Base-by-base conservation (phyloP, 2,888 invertebrate species). In the Pristionchus japonicus region DNA sequence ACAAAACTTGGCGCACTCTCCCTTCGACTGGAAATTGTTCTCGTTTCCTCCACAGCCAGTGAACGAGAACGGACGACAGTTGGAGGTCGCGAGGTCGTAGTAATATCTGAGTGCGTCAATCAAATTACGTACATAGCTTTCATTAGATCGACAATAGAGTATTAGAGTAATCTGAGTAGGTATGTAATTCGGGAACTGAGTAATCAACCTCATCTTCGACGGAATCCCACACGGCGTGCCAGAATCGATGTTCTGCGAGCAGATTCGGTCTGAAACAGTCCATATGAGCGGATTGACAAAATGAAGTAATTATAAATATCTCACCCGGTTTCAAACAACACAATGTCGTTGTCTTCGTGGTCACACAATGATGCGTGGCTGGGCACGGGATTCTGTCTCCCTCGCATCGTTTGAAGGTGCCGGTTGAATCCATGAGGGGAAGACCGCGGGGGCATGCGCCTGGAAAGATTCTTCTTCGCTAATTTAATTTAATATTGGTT, bases 21-120 rank as follows among this genome's bases (percentile, higher is more conserved):
- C 92, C 61, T 92, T 92, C 40, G 91, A 86, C 49, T 91, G 91
- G 88, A 91, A 92, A 49, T 91, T 91, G 96, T 98, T 98, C 94
- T 96, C 96, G 95, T 97, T 97, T 93, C 97, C 97, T 90, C 96
- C 96, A 82, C 91, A 91, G 1, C 91, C 92, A 23, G 89, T 90
- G 87, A 89, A 92, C 0, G 91, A 88, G 85, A 91, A 91, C 6
- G 90, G 90, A 11, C 91, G 91, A 84, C 92, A 92, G 13, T 90
- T 90, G 84, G 91, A 91, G 15, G 91, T 90, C n/a, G 89, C 87
- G 3, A 88, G 84, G 88, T 92, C 92, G 83, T 91, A 92, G 86
- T 91, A 92, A 86, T 89, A 92, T 80, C 91, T 91, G 64, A 64
- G 85, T 87, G 52, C 4, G 17, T 7, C 3, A 23, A 52, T 31